A percentile compares a stretch with the other conserved stretches of the same genome.
These are phyloP conservation scores for Pantherophis guttatus DNA, from an alignment of 2,113 vertebrate genomes.

Conservation along the genomic window DNA sequence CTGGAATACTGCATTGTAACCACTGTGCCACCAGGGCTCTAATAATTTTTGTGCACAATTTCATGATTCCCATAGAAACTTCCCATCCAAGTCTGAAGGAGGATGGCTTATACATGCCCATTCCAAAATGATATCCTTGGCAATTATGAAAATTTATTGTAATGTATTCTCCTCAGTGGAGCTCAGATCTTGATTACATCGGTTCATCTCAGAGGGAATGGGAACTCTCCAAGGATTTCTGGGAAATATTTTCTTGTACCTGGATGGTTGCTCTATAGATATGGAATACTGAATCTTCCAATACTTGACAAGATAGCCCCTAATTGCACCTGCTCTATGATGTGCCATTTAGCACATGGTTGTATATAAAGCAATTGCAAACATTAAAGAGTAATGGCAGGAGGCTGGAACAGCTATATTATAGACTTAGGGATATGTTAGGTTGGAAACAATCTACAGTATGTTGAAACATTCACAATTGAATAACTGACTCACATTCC, in stretches of 20 bases:
- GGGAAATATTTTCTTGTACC: background rate
- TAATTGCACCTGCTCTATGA: background rate
- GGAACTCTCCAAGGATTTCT: background rate
- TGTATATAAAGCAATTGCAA: background rate
- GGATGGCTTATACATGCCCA: background rate
- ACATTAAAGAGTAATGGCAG: background rate
- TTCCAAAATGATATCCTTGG: background rate
- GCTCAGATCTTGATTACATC: background rate
- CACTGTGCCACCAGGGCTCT: background rate
- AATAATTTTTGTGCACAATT: background rate
- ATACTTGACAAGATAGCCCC: background rate
- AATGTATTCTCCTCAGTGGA: background rate
- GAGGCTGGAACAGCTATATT: background rate
- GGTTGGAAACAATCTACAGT: background rate
- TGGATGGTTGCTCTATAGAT: background rate
- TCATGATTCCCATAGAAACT: background rate
- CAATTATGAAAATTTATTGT: background rate
- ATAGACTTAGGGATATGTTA: background rate
- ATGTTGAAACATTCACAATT: background rate
- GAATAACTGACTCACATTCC: background rate
- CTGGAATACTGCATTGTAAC: background rate
- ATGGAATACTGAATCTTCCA: background rate
- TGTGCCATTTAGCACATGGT: background rate
- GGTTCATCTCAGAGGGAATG: background rate
- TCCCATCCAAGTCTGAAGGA: background rate